Evolutionary conservation across 2,888 invertebrate genomes (phyloP).

Genomic region (Onthophagus sagittarius): DNA sequence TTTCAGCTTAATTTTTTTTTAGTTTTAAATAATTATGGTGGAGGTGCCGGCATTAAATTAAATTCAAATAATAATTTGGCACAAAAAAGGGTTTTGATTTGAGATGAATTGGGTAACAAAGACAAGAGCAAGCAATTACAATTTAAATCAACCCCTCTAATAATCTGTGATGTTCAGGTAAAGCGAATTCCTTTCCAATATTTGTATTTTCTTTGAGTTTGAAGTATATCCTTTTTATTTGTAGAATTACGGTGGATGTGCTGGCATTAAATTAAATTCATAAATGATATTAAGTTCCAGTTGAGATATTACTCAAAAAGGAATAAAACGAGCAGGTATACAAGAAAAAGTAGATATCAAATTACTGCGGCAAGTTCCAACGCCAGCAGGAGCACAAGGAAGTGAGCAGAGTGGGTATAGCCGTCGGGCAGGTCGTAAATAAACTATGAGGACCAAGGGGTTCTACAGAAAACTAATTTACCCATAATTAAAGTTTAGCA

Average conservation of each 20-base stretch:
- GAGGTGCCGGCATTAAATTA: too few species aligned
- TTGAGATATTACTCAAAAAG: neutral
- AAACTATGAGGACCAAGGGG: neutral
- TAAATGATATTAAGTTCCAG: neutral
- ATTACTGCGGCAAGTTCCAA: neutral
- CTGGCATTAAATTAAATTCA: neutral
- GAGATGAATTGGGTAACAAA: too few species aligned
- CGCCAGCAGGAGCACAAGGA: neutral
- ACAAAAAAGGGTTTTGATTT: too few species aligned
- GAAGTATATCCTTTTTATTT: neutral
- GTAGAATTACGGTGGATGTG: neutral
- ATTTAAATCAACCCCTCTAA: too few species aligned
- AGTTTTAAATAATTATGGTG: too few species aligned
- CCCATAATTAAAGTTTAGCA: slow-evolving; percentile 7
- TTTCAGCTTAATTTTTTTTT: too few species aligned
- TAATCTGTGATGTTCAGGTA: too few species aligned
- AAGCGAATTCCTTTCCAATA: too few species aligned
- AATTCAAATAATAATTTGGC: too few species aligned
- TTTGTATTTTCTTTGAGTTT: neutral
- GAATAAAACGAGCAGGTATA: neutral
- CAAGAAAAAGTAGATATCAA: neutral
- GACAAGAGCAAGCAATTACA: too few species aligned
- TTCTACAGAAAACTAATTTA: slow-evolving; percentile 3
- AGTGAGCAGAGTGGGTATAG: neutral
- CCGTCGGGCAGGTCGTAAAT: slow-evolving; percentile 12